Base-by-base conservation (phyloP, 2,888 invertebrate genomes). In the Myopa testacea region DNA sequence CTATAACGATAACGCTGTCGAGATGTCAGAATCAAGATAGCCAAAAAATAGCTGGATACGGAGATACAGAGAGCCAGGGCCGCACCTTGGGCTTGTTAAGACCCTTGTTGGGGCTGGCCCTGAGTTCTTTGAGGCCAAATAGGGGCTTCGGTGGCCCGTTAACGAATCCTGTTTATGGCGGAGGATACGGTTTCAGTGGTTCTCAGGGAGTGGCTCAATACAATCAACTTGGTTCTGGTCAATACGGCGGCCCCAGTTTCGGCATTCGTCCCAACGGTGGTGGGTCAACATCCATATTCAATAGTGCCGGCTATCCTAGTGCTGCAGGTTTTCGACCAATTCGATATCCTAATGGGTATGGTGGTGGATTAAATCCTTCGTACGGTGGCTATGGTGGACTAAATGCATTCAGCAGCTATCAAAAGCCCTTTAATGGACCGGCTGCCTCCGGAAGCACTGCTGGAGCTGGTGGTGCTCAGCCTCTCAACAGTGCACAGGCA, bases 241-340 rank as follows among this genome's bases (percentile, higher is more conserved):
- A 65, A 34, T 70, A 65, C 60, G 52, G 60, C 45, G 65, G 72
- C 10, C 79, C 81, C 1, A 69, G 79, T 4, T 75, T 79, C 0
- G 80, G 81, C 1, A 60, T 75, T 50, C 74, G 81, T 5, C 68
- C 77, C 37, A 80, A 82, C 16, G 78, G 4, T 63, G 63, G 26
- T 34, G 34, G 12, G 63, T 6, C 34, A 34, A 34, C 63, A 26
- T 7, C 63, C 4, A 63, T 63, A 63, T 63, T 26, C 26, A 63
- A 19, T 12, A 14, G 4, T 12, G 5, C 10, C 55, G 55, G 55
- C 0, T 55, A 55, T 55, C 55, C 14, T 0, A 12, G 55, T 55
- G 55, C 55, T 12, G n/a, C 55, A 12, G 63, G 63, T 6, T 14
- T 19, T 63, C 65, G 37, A 6, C 65, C 19, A 34, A 14, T 7